Evolutionary conservation across 2,113 vertebrate genomes (phyloP).

Genomic region (Odontophorus gujanensis): DNA sequence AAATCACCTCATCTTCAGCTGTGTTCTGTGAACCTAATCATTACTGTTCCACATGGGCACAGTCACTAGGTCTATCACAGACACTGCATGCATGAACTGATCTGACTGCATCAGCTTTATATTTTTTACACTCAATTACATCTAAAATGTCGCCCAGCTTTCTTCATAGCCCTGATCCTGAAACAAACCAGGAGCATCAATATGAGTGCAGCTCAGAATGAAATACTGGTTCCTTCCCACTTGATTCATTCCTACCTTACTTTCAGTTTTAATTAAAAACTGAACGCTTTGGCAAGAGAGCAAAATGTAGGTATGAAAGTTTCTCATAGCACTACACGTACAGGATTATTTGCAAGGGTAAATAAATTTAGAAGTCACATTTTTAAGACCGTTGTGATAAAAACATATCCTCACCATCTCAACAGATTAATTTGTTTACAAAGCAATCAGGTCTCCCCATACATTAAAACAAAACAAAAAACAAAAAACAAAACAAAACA

Average conservation of each 20-base stretch:
- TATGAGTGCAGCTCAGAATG: not conserved
- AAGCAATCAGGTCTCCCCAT: not conserved
- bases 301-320: not conserved
- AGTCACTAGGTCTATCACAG: not conserved
- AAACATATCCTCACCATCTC: not conserved
- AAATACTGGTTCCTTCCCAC: not conserved
- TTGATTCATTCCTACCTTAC: not conserved
- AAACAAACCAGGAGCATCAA: not conserved
- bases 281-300: not conserved
- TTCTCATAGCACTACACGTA: not conserved
- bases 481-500: not conserved
- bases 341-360: not conserved
- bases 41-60: not conserved
- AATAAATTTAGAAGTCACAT: not conserved
- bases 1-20: not conserved
- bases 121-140: slow-evolving; percentile 20
- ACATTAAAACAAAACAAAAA: not conserved
- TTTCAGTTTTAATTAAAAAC: not conserved
- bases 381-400: not conserved
- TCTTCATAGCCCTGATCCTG: not conserved
- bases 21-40: not conserved
- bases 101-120: not conserved
- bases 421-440: not conserved
- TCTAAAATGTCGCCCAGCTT: slow-evolving; percentile 19
- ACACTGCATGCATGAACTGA: not conserved